Evolutionary conservation across 2,113 vertebrate genomes (phyloP).

Genomic region (Progne subis): DNA sequence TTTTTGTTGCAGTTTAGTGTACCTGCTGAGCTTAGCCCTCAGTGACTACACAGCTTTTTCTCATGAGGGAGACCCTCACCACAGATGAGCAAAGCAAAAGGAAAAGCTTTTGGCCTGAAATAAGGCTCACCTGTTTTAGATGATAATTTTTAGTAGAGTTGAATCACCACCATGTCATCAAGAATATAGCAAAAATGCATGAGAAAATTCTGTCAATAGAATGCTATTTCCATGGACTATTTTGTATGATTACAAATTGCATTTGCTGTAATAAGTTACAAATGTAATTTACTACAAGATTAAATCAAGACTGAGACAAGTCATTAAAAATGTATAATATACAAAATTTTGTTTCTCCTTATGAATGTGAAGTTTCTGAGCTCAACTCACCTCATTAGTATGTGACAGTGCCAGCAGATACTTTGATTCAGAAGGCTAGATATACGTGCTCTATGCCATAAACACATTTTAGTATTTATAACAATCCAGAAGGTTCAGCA

Average conservation of each 20-base stretch:
- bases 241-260: constrained; percentile 5
- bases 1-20: background rate
- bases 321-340: constrained; percentile 41
- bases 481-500: constrained; percentile 38
- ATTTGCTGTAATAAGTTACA: constrained; percentile 18
- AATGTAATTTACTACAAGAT: constrained; percentile 47
- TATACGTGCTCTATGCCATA: constrained; percentile 25
- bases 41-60: background rate
- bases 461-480: constrained; percentile 40
- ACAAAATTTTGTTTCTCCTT: constrained; percentile 20
- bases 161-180: background rate
- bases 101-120: background rate
- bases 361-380: constrained; percentile 22
- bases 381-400: background rate
- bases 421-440: constrained; percentile 26
- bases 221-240: constrained; percentile 17
- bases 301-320: constrained; percentile 11
- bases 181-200: background rate
- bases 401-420: background rate
- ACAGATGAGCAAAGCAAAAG: background rate
- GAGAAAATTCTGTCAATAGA: constrained; percentile 31
- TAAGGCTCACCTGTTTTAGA: background rate
- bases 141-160: constrained; percentile 20
- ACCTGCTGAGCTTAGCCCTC: background rate
- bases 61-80: background rate